These are phyloP conservation scores for Trissoscelio sp. DNA, from an alignment of 2,888 invertebrate species.

Conservation along the genomic window DNA sequence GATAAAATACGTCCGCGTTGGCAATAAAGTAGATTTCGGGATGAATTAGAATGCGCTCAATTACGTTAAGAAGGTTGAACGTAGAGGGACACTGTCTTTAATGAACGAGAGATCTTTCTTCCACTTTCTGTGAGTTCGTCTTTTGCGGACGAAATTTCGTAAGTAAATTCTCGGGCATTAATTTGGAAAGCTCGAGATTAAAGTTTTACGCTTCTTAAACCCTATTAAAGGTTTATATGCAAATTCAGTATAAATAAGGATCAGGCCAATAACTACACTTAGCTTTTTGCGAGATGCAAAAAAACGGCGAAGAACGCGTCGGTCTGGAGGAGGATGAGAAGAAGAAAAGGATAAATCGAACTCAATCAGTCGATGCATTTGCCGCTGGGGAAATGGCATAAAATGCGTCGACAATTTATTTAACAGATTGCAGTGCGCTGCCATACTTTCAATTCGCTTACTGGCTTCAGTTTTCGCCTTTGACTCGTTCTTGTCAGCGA, in stretches of 20 bases:
- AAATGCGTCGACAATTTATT: constrained; percentile 32
- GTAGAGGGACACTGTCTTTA: constrained; percentile 51
- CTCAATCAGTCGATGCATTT: constrained; percentile 45
- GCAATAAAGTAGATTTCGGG: constrained; percentile 57
- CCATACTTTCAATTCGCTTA: constrained; percentile 39
- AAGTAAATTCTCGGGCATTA: constrained; percentile 55
- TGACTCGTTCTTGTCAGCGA: constrained; percentile 4
- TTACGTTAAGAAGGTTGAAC: constrained; percentile 61
- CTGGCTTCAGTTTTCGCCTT: constrained; percentile 19
- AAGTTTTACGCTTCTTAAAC: constrained; percentile 64
- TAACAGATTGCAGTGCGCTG: constrained; percentile 14
- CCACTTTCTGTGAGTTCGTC: constrained; percentile 42
- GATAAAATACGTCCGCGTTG: constrained; percentile 43
- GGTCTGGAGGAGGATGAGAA: neutral
- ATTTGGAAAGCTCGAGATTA: constrained; percentile 60
- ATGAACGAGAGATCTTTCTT: constrained; percentile 38
- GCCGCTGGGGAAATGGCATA: constrained; percentile 24
- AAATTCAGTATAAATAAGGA: constrained; percentile 63
- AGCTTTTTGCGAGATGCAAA: constrained; percentile 38
- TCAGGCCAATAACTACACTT: constrained; percentile 38
- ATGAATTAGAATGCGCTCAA: constrained; percentile 65
- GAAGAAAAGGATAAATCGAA: constrained; percentile 31
- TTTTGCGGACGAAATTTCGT: constrained; percentile 55
- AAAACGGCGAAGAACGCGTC: neutral
- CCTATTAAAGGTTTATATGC: constrained; percentile 63